Base-by-base conservation (phyloP, 35 echinoderm and acorn worm genomes). In the Stichopus chloronotus region DNA sequence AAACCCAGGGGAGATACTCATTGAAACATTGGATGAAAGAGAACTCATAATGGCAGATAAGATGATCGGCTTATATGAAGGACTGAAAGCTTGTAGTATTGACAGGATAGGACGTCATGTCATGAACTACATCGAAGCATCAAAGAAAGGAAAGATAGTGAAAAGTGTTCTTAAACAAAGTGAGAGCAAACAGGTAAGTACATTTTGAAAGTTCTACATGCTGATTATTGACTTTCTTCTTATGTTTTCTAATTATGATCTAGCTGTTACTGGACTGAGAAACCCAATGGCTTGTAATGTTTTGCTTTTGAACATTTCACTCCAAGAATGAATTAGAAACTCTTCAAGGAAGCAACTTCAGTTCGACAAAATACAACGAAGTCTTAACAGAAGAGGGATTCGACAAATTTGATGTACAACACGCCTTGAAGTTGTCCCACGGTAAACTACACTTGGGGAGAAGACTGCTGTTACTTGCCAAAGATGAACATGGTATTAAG, bases 21-120 rank as follows among this genome's bases (percentile, higher is more conserved):
- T 83, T n/a, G 52, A 83, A 57, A 83, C 52, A 83, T 57, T 83
- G 14, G 79, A 83, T 52, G 79, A 83, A 83, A 83, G 79, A 57
- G 3, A 83, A 30, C 79, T 83, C 22, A 83, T 83, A 8, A 83
- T 8, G 79, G 21, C 79, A 83, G 55, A 53, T 8, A 83, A 83
- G 52, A 53, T 83, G 79, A 83, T 83, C 52, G 23, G 23, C 14
- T 3, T 57, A 22, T 57, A 83, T 19, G 43, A 83, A 6, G 22
- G 79, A 83, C 23, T 83, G 25, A 83, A 83, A 57, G 79, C 79
- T 16, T 30, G 8, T 57, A n/a, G 52, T 8, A n/a, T 83, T 7
- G 23, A 83, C 23, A 83, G 52, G 12, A 25, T 83, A 6, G 79
- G 9, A 43, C 23, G 79, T n/a, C 16, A 6, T 16, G 68, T 72